phyloP scores from a whole-genome alignment of 2,797 vertebrate genomes.

The Sebastes vulpes region DNA sequence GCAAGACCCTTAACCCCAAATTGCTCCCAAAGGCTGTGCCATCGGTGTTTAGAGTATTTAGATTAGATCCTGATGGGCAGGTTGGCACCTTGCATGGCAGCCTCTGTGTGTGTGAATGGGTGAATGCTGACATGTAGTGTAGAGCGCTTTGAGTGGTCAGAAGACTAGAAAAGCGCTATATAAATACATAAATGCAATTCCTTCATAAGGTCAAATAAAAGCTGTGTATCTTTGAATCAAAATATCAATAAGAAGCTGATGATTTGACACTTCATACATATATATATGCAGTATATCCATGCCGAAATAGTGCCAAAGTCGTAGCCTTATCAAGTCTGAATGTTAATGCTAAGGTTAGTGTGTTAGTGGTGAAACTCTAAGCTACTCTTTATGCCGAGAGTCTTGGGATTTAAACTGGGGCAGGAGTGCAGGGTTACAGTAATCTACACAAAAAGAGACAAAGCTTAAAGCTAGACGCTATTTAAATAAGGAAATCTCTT shows the following conservation, averaged over 20 bases:
- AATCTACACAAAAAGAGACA: constrained; percentile 17
- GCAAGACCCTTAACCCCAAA: too few relatives aligned
- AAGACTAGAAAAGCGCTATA: too few relatives aligned
- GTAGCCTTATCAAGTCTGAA: not conserved
- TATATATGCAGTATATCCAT: too few relatives aligned
- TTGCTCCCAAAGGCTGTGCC: too few relatives aligned
- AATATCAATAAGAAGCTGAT: not conserved
- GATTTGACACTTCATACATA: not conserved
- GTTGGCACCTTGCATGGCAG: too few relatives aligned
- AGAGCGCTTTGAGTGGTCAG: too few relatives aligned
- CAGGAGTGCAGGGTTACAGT: constrained; percentile 13
- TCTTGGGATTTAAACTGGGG: constrained; percentile 6
- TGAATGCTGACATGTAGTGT: too few relatives aligned
- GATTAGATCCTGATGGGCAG: too few relatives aligned
- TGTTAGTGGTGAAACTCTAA: not conserved
- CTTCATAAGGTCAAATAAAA: not conserved
- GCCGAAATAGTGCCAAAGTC: not conserved
- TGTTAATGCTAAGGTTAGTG: not conserved
- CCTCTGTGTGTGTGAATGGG: too few relatives aligned
- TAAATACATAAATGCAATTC: too few relatives aligned
- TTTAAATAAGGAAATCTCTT: not conserved
- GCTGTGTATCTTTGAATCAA: not conserved
- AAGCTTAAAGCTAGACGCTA: not conserved
- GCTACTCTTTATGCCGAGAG: not conserved
- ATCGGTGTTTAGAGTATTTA: too few relatives aligned